Evolutionary conservation across 1,140 invertebrate species (phyloP).

Genomic region (Drosophila rhopaloa): DNA sequence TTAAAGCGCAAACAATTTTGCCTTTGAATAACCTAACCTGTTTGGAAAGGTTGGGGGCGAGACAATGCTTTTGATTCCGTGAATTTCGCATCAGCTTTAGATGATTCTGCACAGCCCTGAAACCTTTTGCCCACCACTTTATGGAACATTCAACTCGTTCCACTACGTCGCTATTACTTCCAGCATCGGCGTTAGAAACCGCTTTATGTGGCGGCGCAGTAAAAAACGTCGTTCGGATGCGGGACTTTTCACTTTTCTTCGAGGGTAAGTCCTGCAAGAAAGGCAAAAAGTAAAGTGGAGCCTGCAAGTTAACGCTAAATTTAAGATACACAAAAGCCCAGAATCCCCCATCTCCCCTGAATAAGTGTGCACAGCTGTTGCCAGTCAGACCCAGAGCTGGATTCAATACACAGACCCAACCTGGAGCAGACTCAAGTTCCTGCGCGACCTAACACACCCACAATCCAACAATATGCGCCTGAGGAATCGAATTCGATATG

Average conservation of each 20-base stretch:
- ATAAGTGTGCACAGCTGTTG: conserved; percentile 69
- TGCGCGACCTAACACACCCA: conserved; percentile 35
- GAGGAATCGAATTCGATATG: conserved; percentile 60
- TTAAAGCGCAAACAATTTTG: conserved; percentile 64
- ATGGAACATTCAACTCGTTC: conserved; percentile 52
- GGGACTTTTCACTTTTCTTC: conserved; percentile 68
- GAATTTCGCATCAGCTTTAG: conserved; percentile 11
- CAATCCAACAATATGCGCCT: conserved; percentile 24
- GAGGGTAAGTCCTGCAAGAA: conserved; percentile 45
- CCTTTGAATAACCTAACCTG: conserved; percentile 13
- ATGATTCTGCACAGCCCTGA: background rate
- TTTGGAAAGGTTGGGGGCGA: background rate
- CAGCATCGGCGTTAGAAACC: conserved; percentile 39
- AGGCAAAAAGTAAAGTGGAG: conserved; percentile 10
- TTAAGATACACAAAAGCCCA: conserved; percentile 60
- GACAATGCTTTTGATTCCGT: background rate
- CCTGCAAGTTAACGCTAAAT: conserved; percentile 71
- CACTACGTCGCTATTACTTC: conserved; percentile 48
- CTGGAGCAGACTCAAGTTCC: conserved; percentile 5
- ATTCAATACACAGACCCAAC: conserved; percentile 5
- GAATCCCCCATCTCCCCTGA: conserved; percentile 1
- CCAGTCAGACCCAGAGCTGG: conserved; percentile 18
- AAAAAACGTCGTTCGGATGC: conserved; percentile 23
- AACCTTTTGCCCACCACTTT: conserved; percentile 32
- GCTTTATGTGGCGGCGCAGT: conserved; percentile 21